Conservation (phyloP, 2,888 invertebrate genomes). For the Stegana nigrithorax region DNA sequence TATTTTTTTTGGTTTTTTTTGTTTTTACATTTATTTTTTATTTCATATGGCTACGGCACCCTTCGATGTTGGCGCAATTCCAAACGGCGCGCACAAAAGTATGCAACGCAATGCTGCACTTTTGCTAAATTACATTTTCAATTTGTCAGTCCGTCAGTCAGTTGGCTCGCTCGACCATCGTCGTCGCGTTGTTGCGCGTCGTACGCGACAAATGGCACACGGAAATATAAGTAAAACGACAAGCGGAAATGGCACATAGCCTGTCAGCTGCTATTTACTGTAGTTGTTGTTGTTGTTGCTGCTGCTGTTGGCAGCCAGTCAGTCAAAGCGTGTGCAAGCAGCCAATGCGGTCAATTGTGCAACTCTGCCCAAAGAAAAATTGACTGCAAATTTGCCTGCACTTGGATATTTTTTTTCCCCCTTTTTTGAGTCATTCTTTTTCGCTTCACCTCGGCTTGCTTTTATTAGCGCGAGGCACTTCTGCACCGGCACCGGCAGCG, state of each 20-base stretch:
- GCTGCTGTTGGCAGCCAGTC: neutral
- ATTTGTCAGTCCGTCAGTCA: constrained; percentile 49
- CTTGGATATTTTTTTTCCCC: too few relatives aligned
- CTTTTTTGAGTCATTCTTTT: too few relatives aligned
- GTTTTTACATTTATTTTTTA: neutral
- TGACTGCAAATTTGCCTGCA: too few relatives aligned
- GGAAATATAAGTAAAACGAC: constrained; percentile 11
- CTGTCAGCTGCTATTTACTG: neutral
- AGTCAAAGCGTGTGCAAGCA: constrained; percentile 16
- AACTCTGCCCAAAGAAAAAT: constrained; percentile 22
- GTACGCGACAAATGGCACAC: constrained; percentile 8
- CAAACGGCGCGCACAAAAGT: constrained; percentile 30
- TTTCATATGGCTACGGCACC: too few relatives aligned
- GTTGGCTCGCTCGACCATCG: too few relatives aligned
- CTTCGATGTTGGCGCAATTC: neutral
- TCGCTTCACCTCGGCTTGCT: too few relatives aligned
- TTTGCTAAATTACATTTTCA: constrained; percentile 57
- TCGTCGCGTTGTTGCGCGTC: neutral
- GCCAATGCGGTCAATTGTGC: constrained; percentile 14
- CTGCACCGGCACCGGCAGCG: too few relatives aligned
- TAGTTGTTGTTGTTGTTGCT: neutral
- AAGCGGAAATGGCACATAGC: neutral
- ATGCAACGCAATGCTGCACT: constrained; percentile 50
- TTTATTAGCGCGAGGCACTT: too few relatives aligned
- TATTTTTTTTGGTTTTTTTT: neutral